phyloP scores from a whole-genome alignment of 2,888 invertebrate genomes.

The Meteorus colon region DNA sequence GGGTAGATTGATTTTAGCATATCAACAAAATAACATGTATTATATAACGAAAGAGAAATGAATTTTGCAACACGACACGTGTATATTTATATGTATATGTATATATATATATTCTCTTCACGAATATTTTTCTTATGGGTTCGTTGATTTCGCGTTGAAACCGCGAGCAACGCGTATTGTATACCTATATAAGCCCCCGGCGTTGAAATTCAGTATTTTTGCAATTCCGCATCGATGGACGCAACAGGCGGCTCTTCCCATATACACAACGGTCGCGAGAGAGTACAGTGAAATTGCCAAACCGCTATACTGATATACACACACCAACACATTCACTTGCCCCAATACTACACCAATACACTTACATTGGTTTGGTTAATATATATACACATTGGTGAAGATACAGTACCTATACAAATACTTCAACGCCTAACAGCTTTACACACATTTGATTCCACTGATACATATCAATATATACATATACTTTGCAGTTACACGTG shows the following conservation, averaged over 20 bases:
- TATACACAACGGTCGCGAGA: conserved; percentile 47
- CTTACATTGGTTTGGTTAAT: not conserved
- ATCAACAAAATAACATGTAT: not conserved
- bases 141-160: conserved; percentile 57
- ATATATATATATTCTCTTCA: conserved; percentile 16
- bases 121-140: conserved; percentile 41
- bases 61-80: not conserved
- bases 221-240: conserved; percentile 64
- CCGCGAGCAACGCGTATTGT: conserved; percentile 51
- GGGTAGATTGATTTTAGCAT: not conserved
- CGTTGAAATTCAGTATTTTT: conserved; percentile 63
- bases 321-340: conserved; percentile 21
- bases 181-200: conserved; percentile 51
- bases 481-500: not conserved
- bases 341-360: not conserved
- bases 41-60: not conserved
- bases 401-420: not conserved
- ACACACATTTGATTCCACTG: conserved; percentile 24
- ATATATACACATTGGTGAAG: not conserved
- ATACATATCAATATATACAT: not conserved
- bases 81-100: not conserved
- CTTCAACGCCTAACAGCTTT: conserved; percentile 15
- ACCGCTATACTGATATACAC: not conserved
- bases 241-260: conserved; percentile 68
- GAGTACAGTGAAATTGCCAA: conserved; percentile 18